Evolutionary conservation across 2,113 vertebrate genomes (phyloP), one percentile per base, ranked within the genome.

Genomic region (Pseudonaja textilis): DNA sequence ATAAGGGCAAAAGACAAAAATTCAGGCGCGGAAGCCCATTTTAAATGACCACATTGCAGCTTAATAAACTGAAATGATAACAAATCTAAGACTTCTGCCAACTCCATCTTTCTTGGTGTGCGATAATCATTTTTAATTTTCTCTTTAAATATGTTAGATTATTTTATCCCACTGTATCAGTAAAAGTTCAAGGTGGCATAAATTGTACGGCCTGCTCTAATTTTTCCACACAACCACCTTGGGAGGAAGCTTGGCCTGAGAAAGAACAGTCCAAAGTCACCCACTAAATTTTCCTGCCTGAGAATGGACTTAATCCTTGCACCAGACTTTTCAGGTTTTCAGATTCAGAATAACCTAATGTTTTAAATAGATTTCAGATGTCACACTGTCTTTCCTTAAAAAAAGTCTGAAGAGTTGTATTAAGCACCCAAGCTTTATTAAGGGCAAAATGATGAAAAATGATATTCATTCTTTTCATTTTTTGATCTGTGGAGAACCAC

Each of bases 321-420:
- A 42, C 18, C 34, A 42, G 74, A 9, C 34, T 29, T 50, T 47
- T n/a, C n/a, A n/a, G 57, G 56, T 64, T 64, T 47, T 26, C 89
- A 90, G 89, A 16, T 64, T 64, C 14, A 50, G 7, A 90, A 64
- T 14, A 64, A 64, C 23, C 6, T 26, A 64, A 64, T 26, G 7
- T 89, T 14, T 56, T 59, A 89, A 89, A 26, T 12, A 0, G 42
- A 59, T 39, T 89, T 59, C 55, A 89, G 39, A 26, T 12, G 16
- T 81, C 69, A 20, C n/a, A 20, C 26, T 64, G 61, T n/a, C 29
- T 64, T 64, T 64, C 61, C 57, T 91, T 59, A 89, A 74, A 93
- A 93, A 86, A 85, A 47, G 20, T 25, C 12, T 12, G 56, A 54
- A 52, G 52, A 94, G 74, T 74, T 89, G 3, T 92, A 93, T 64